Percentiles rank a stretch among this genome's conserved stretches.
phyloP scores from a whole-genome alignment of 2,888 invertebrate genomes.

The Biston stratarius region DNA sequence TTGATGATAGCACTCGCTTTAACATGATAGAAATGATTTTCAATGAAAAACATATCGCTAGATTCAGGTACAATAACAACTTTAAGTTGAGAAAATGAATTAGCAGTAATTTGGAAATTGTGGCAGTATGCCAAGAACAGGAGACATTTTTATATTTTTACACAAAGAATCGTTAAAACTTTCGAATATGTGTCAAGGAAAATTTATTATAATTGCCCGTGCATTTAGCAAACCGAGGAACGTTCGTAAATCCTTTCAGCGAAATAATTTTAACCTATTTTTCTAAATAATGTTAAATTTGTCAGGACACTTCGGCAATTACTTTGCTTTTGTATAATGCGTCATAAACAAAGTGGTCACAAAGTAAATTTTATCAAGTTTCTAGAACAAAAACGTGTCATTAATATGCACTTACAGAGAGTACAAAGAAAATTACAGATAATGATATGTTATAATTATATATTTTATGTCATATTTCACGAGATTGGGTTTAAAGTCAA shows the following conservation, averaged over 20 bases:
- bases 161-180: conserved; percentile 51
- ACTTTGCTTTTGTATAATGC: not conserved
- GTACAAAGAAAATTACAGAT: no score
- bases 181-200: conserved; percentile 46
- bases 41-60: not conserved
- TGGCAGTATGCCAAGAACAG: conserved; percentile 54
- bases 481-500: conserved; percentile 51
- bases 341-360: not conserved
- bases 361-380: not conserved
- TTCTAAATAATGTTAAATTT: not conserved
- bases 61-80: not conserved
- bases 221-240: conserved; percentile 38
- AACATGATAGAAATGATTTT: not conserved
- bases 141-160: conserved; percentile 49
- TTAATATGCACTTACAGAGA: no score
- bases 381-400: not conserved
- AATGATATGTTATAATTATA: no score
- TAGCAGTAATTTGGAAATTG: conserved; percentile 48
- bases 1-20: conserved; percentile 20
- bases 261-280: conserved; percentile 4
- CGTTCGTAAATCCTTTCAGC: conserved; percentile 27
- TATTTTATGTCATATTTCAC: not conserved
- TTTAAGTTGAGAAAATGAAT: conserved; percentile 12
- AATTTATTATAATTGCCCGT: conserved; percentile 51
- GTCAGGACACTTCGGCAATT: not conserved